Evolutionary conservation across 1,140 invertebrate genomes (phyloP), one percentile per base, ranked within the genome.

Genomic region (Drosophila fuyamai): DNA sequence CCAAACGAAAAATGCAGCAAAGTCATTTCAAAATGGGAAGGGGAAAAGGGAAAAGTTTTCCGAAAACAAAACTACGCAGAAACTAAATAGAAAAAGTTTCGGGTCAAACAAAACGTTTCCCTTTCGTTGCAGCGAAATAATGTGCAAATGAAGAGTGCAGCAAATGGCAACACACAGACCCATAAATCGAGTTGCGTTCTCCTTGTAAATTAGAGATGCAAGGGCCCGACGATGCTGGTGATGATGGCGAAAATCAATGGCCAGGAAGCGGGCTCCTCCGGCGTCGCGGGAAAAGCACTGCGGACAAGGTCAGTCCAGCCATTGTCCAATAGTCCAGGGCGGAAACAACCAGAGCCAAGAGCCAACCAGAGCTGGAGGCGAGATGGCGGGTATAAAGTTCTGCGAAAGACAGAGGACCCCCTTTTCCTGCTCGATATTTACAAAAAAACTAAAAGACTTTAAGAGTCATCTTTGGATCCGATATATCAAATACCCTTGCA

Each of bases 221-320:
- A 27, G 50, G 9, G 27, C 16, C 65, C 41, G n/a, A 27, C 54
- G 12, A 13, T 14, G 13, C 23, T 35, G 35, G 29, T 36, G 44
- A 58, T 58, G 74, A 68, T 54, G 46, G 54, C 41, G 55, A 86
- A 86, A 86, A 88, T 82, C 83, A 88, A 86, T 83, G 79, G 65
- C 55, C 82, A 71, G 60, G 53, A 78, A 82, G 59, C 66, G 44
- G 14, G 32, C 46, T 59, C 46, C 77, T 60, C 44, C 48, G 43
- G 43, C 72, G 38, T 16, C 29, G 55, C 61, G 53, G 62, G 35
- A 40, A 40, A 47, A 54, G 32, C 44, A 32, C 44, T 58, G 36
- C 32, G 36, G 53, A 63, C 83, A 88, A 88, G 83, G 79, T 79
- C 83, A 76, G 14, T 4, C 23, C 36, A 23, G 44, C 46, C 73